Base-by-base conservation (phyloP, 2,888 invertebrate genomes). In the Marronus borbonicus region DNA sequence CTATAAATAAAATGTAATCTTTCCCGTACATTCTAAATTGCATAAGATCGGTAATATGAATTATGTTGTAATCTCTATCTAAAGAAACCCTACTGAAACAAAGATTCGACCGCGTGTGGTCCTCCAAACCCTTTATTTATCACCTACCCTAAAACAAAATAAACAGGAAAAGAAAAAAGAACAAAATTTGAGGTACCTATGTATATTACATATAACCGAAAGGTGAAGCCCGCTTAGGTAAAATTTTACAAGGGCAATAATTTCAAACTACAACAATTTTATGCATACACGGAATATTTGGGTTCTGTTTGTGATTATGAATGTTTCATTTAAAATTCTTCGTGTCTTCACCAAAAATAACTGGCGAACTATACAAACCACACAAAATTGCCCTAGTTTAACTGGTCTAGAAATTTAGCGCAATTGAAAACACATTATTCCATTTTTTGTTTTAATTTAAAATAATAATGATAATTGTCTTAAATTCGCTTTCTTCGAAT, bases 161-260 rank as follows among this genome's bases (percentile, higher is more conserved):
- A 72, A 72, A 72, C 72, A 72, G 72, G 55, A 72, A 58, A 69
- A 17, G 52, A 52, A 52, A 36, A 69, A 68, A 52, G 36, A 58
- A 72, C 1, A 24, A 58, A 68, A 68, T 68, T 36, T 72, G 8
- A 17, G 58, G 39, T 58, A 72, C 58, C 52, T 72, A 31, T 31
- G 31, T 5, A 31, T 31, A 31, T 31, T 31, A 31, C 31, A 5
- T 58, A 72, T 17, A 17, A 36, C 28, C 39, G 44, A 64, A 20
- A 55, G 66, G 44, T 49, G 66, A 49, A 49, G 44, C 44, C 66
- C 52, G 52, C 17, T 24, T 72, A 72, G 72, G 72, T 72, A 72
- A 50, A 60, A 58, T 72, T 72, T 72, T 72, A 72, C 72, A 72
- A 72, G 72, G 72, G 72, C 72, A 72, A 72, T 72, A 72, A 72